These are phyloP conservation scores for Pollachius pollachius DNA, from an alignment of 2,113 vertebrate genomes.

Conservation along the genomic window DNA sequence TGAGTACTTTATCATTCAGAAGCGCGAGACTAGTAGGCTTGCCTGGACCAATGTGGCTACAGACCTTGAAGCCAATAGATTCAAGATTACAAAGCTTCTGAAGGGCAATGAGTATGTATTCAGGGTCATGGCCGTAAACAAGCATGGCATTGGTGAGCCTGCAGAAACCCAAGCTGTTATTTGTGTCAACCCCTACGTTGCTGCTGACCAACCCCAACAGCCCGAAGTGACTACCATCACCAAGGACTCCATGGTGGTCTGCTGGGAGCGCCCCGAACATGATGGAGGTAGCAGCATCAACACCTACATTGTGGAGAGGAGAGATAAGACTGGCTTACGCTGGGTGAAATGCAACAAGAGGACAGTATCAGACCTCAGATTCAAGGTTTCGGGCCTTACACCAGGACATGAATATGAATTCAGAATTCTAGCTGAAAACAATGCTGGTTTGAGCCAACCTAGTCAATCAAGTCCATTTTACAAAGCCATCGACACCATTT, in stretches of 20 bases:
- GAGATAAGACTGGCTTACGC: slow-evolving; percentile 91
- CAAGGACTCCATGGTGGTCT: slow-evolving; percentile 96
- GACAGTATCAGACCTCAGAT: slow-evolving; percentile 88
- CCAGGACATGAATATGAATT: slow-evolving; percentile 95
- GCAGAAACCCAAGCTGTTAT: slow-evolving; percentile 88
- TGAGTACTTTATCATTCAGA: slow-evolving; percentile 93
- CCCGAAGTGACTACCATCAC: slow-evolving; percentile 93
- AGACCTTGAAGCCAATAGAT: slow-evolving; percentile 89
- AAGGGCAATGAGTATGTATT: slow-evolving; percentile 98
- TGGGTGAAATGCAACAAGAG: slow-evolving; percentile 98
- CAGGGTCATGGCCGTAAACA: slow-evolving; percentile 98
- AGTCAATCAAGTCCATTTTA: slow-evolving; percentile 90
- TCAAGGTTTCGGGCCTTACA: slow-evolving; percentile 91
- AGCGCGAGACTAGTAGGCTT: slow-evolving; percentile 94
- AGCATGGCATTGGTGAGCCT: slow-evolving; percentile 92
- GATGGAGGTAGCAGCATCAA: slow-evolving; percentile 93
- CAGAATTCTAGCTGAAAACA: slow-evolving; percentile 92
- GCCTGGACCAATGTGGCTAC: slow-evolving; percentile 94
- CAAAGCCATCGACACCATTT: slow-evolving; percentile 92
- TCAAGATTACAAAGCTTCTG: slow-evolving; percentile 93
- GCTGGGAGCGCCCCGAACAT: slow-evolving; percentile 94
- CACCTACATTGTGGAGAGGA: slow-evolving; percentile 92
- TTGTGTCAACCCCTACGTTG: slow-evolving; percentile 88
- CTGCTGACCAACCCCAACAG: slow-evolving; percentile 87
- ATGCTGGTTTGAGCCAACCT: slow-evolving; percentile 90